Base-by-base conservation (phyloP, 23 tunicate genomes). In the Corella eumyota region DNA sequence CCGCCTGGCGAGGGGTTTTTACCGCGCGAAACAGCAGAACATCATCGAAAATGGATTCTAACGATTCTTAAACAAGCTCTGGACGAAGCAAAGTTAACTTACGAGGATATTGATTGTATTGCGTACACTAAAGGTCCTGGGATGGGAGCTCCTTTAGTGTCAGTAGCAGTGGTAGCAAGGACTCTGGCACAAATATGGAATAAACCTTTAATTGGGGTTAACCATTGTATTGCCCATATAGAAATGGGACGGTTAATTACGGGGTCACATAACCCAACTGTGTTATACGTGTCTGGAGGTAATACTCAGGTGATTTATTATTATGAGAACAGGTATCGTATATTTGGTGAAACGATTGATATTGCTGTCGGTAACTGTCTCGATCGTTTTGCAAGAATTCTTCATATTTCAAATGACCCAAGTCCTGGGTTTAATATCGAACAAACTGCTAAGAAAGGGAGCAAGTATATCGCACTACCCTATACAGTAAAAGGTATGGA, bases 201-300 rank as follows among this genome's bases (percentile, higher is more conserved):
- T 23, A 84, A 84, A 35, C 99, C 99, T 6, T 56, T 93, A 2
- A 37, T 93, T 29, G 94, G 88, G 25, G 99, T 93, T 0, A 93
- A 93, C 66, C 99, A 93, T 50, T 93, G 99, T 64, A 93, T 93
- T 32, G 99, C 98, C 22, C 99, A 93, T 57, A 93, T 93, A 67
- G 99, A 93, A 69, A 93, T 93, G 99, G 99, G 99, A 4, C 61
- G 99, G 25, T 60, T 84, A 32, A 64, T 93, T 7, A 93, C 99
- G 0, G 68, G 68, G 11, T 69, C 93, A 22, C 67, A 85, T 19
- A 93, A 93, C 50, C 99, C 99, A 35, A 85, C 90, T 27, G 77
- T 93, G 37, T 58, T 93, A 21, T 93, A 93, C 37, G 99, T 93
- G 32, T 90, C 96, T 37, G 99, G 99, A 30, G 99, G 99, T 4